Evolutionary conservation across 2,888 invertebrate genomes (phyloP).

Genomic region (Rhyacophila evoluta): DNA sequence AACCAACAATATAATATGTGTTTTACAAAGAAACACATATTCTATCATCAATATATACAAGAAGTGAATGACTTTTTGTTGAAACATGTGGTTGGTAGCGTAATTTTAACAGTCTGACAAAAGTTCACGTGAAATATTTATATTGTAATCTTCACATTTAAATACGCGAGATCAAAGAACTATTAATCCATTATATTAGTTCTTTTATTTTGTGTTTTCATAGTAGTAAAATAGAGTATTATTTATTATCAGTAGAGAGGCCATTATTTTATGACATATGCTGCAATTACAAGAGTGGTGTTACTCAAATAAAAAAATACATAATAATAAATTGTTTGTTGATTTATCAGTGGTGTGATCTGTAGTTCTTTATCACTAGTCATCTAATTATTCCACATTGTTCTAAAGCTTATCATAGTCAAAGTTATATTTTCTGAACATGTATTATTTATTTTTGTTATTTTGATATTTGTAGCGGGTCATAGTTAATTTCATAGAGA

Average conservation of each 20-base stretch:
- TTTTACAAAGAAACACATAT: no score
- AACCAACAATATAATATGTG: no score
- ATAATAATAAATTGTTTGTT: constrained; percentile 2
- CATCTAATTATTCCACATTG: constrained; percentile 12
- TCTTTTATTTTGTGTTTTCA: no score
- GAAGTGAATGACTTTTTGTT: no score
- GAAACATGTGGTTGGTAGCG: no score
- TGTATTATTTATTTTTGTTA: constrained; percentile 17
- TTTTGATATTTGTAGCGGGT: background rate
- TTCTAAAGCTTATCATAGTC: constrained; percentile 22
- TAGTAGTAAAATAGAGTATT: no score
- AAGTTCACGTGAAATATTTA: no score
- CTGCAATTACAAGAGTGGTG: background rate
- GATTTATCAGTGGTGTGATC: constrained; percentile 17
- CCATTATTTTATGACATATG: background rate
- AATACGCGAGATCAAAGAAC: no score
- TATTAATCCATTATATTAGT: no score
- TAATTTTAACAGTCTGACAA: no score
- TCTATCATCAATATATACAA: no score
- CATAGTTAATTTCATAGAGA: background rate
- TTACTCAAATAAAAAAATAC: background rate
- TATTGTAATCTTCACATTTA: no score
- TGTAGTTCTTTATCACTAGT: constrained; percentile 18
- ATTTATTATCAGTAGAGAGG: background rate
- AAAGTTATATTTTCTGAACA: constrained; percentile 10